phyloP scores from a whole-genome alignment of 2,113 vertebrate genomes.

The Nycticryphes semicollaris region DNA sequence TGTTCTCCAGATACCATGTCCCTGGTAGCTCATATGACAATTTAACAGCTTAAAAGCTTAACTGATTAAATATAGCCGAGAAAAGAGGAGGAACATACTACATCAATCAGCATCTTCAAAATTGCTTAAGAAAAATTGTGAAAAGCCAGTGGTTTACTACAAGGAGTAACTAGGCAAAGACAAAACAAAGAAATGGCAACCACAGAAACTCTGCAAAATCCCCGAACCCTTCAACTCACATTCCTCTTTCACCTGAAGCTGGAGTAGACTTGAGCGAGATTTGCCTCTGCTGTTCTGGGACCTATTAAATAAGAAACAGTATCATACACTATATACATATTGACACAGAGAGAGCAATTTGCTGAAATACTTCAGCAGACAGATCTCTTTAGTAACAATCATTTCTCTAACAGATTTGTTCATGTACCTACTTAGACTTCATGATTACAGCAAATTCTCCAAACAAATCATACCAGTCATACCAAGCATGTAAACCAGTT shows the following conservation, averaged over 20 bases:
- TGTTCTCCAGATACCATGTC: background rate
- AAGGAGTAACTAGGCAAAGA: background rate
- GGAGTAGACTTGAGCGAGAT: slow-evolving; percentile 92
- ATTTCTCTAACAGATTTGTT: background rate
- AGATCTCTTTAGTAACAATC: background rate
- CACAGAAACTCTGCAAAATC: background rate
- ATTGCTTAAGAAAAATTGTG: background rate
- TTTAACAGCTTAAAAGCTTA: background rate
- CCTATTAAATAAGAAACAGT: slow-evolving; percentile 68
- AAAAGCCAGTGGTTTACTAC: background rate
- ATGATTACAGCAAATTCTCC: background rate
- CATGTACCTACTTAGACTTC: background rate
- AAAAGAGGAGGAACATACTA: background rate
- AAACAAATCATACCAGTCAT: background rate
- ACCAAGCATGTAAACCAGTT: background rate
- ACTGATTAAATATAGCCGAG: background rate
- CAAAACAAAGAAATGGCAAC: background rate
- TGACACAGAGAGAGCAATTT: accelerated
- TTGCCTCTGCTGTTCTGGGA: slow-evolving; percentile 92
- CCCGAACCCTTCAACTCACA: slow-evolving; percentile 74
- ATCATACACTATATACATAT: background rate
- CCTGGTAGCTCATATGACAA: background rate
- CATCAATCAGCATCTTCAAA: background rate
- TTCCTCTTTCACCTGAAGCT: slow-evolving; percentile 90
- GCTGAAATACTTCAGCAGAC: background rate